phyloP scores from a whole-genome alignment of 2,797 vertebrate species.

The Iguana delicatissima region DNA sequence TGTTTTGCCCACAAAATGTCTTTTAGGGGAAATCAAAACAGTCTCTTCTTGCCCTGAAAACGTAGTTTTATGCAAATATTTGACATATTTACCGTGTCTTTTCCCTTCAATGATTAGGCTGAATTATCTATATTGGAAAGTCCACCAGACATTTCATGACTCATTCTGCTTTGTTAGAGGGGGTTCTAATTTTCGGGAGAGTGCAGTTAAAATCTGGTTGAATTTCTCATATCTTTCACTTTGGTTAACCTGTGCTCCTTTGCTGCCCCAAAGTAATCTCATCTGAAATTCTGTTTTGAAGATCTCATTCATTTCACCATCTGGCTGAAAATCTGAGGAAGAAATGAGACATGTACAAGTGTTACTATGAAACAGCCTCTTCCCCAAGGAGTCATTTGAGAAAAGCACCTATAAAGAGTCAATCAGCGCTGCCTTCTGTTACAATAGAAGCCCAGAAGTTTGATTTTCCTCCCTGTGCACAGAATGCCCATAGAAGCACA shows the following conservation, averaged over 20 bases:
- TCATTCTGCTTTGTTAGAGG: conserved; percentile 74
- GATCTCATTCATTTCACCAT: conserved; percentile 92
- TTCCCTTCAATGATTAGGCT: conserved; percentile 40
- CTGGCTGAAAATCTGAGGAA: conserved; percentile 86
- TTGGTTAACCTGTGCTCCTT: conserved; percentile 93
- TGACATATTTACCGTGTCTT: not conserved
- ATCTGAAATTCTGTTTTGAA: conserved; percentile 97
- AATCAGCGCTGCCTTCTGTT: not conserved
- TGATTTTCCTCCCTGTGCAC: not conserved
- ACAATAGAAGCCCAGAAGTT: not conserved
- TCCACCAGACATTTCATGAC: conserved; percentile 60
- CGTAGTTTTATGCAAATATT: not conserved
- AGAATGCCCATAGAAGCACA: not conserved
- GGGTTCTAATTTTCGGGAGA: conserved; percentile 95
- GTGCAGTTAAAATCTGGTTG: conserved; percentile 93
- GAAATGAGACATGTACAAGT: conserved; percentile 52
- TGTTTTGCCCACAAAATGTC: not conserved
- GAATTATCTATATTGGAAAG: conserved; percentile 42
- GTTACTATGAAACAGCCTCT: not conserved
- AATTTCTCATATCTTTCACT: conserved; percentile 94
- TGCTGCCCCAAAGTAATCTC: conserved; percentile 96
- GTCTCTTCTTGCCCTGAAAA: not conserved
- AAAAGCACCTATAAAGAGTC: not conserved
- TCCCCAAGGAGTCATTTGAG: not conserved
- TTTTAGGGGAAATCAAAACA: not conserved